Percentiles rank a stretch among this genome's conserved stretches.
Conservation (phyloP, 2,797 vertebrate genomes). For the Periophthalmus magnuspinnatus region DNA sequence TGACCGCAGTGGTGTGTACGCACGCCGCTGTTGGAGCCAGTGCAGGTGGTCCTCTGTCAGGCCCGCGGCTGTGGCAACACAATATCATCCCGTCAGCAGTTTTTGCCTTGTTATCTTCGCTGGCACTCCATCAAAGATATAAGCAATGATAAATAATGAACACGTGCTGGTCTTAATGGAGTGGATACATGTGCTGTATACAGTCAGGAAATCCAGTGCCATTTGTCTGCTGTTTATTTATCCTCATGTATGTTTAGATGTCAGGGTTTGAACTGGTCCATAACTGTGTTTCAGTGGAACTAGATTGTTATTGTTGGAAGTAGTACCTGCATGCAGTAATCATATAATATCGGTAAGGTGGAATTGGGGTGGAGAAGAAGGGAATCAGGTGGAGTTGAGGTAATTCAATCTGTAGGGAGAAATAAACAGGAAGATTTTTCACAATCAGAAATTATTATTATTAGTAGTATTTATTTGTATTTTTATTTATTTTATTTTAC, state of each 20-base stretch:
- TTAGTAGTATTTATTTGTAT: no score
- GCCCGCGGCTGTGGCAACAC: slow-evolving; percentile 21
- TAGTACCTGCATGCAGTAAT: neutral
- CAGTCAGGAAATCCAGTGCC: slow-evolving; percentile 16
- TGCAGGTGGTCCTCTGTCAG: slow-evolving; percentile 10
- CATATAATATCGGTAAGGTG: no score
- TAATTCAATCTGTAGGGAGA: neutral
- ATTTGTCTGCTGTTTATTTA: slow-evolving; percentile 24
- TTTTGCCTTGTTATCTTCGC: slow-evolving; percentile 58
- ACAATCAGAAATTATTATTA: no score
- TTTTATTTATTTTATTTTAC: no score
- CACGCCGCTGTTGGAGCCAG: slow-evolving; percentile 18
- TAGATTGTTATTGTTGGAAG: neutral
- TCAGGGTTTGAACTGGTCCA: neutral
- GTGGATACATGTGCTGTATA: neutral
- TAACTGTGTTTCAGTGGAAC: neutral
- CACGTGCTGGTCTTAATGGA: slow-evolving; percentile 42
- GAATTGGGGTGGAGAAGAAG: neutral
- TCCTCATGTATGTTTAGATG: slow-evolving; percentile 10
- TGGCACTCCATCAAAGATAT: slow-evolving; percentile 54
- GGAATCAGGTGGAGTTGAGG: neutral
- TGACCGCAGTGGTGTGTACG: slow-evolving; percentile 17
- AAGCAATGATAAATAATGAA: slow-evolving; percentile 64
- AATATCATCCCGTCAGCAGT: slow-evolving; percentile 60
- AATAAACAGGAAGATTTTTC: neutral